These are phyloP conservation scores for Callaeas wilsoni DNA, from an alignment of 2,113 vertebrate genomes.

Conservation along the genomic window DNA sequence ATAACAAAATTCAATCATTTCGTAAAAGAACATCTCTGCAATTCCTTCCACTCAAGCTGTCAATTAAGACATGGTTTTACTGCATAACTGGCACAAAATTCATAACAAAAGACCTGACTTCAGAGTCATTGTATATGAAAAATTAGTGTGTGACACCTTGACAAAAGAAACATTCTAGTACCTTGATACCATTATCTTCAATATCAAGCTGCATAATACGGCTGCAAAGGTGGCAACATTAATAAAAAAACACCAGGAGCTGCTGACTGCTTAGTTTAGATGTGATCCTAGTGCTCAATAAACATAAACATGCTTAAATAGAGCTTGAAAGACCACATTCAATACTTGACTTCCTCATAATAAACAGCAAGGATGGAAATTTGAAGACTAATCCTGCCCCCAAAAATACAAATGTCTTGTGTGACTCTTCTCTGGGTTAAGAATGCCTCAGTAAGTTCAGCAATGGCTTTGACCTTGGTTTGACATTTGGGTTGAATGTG, in stretches of 20 bases:
- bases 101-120: neutral
- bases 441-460: neutral
- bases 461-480: neutral
- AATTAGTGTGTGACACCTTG: neutral
- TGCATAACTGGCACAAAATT: neutral
- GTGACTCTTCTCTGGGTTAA: neutral
- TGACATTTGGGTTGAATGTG: neutral
- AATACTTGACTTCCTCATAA: neutral
- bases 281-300: neutral
- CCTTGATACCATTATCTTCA: neutral
- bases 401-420: neutral
- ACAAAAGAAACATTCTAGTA: neutral
- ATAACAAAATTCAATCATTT: neutral
- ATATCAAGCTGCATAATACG: neutral
- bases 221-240: neutral
- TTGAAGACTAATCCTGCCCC: neutral
- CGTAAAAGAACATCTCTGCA: neutral
- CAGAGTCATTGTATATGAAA: neutral
- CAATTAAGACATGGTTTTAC: slow-evolving; percentile 1
- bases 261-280: neutral
- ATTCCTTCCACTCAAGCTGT: neutral
- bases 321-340: neutral
- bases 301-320: rapidly evolving
- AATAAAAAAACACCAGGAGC: neutral
- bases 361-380: neutral